Evolutionary conservation across 2,888 invertebrate species (phyloP).

Genomic region (Acronicta aceris): DNA sequence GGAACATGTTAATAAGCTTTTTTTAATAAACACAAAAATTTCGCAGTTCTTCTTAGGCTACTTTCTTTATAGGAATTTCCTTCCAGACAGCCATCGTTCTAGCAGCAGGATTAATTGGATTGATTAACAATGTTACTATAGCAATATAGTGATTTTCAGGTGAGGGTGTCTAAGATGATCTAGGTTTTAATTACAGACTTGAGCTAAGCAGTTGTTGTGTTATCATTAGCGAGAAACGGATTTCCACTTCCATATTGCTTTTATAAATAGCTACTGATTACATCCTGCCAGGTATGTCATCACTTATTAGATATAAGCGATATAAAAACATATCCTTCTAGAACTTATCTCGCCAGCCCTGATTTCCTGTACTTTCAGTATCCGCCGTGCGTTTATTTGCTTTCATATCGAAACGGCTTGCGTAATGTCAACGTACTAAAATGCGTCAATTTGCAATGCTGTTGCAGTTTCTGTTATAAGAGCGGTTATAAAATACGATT

Average conservation of each 20-base stretch:
- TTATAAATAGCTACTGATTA: slow-evolving; percentile 3
- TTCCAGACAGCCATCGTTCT: no score
- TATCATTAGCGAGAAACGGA: background rate
- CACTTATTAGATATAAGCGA: slow-evolving; percentile 3
- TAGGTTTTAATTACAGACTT: background rate
- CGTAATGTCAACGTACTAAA: slow-evolving; percentile 57
- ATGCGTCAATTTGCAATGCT: slow-evolving; percentile 49
- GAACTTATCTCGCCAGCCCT: slow-evolving; percentile 65
- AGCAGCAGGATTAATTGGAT: no score
- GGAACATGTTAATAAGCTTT: slow-evolving; percentile 21
- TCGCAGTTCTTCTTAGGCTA: background rate
- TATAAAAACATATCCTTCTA: background rate
- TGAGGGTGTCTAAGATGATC: background rate
- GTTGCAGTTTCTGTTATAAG: slow-evolving; percentile 30
- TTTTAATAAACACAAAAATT: slow-evolving; percentile 24
- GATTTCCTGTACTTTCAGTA: slow-evolving; percentile 70
- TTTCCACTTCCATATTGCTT: slow-evolving; percentile 2
- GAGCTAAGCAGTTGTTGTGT: background rate
- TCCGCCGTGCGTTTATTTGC: slow-evolving; percentile 75
- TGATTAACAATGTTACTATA: no score
- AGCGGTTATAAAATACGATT: slow-evolving; percentile 25
- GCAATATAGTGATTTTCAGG: no score
- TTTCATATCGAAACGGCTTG: slow-evolving; percentile 68
- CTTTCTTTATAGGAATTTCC: no score
- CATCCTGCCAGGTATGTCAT: slow-evolving; percentile 9